Percentiles rank a stretch among this genome's conserved stretches.
Conservation (phyloP, 2,113 vertebrate genomes). For the Apistogramma diplotaenia region DNA sequence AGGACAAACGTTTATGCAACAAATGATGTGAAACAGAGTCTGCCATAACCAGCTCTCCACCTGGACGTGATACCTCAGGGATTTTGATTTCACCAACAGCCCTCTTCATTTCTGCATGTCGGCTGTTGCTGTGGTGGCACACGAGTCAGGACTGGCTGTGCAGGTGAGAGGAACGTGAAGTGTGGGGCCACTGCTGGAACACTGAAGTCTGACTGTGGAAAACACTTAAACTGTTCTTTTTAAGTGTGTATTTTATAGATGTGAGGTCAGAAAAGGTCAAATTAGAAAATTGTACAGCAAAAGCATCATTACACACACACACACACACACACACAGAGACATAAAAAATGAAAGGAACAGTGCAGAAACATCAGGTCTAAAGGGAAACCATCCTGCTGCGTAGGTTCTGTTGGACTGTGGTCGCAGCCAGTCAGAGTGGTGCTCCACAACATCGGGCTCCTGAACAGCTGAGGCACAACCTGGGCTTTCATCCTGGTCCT, state of each 20-base stretch:
- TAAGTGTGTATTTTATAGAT: no score
- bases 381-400: no score
- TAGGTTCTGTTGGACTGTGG: no score
- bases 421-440: no score
- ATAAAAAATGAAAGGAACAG: no score
- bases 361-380: no score
- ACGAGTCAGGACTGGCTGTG: background rate
- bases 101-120: background rate
- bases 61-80: slow-evolving; percentile 63
- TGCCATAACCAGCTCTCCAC: slow-evolving; percentile 32
- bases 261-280: background rate
- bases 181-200: background rate
- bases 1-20: slow-evolving; percentile 59
- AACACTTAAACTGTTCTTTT: background rate
- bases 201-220: background rate
- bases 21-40: background rate
- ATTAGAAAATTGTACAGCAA: accelerated
- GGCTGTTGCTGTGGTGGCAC: background rate
- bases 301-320: background rate
- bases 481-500: no score
- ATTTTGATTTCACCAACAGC: slow-evolving; percentile 41
- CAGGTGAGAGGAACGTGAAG: background rate
- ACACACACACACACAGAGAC: no score
- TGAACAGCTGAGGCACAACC: no score
- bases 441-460: no score